Evolutionary conservation across 2,797 vertebrate species (phyloP).

Genomic region (Selene dorsalis): DNA sequence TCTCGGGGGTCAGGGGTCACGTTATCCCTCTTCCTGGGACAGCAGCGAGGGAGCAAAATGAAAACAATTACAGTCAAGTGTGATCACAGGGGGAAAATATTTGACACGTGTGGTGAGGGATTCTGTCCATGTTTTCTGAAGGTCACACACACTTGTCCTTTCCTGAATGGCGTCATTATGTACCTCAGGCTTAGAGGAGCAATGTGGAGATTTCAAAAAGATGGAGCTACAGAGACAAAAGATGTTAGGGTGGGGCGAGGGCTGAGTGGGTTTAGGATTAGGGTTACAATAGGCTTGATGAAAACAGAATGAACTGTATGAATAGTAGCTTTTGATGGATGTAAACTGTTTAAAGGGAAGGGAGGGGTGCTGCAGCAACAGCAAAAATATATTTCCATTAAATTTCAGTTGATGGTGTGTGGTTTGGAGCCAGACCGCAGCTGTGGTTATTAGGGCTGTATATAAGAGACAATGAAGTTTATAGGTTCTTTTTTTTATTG

Average conservation of each 20-base stretch:
- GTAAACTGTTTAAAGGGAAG: constrained; percentile 22
- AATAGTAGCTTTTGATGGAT: constrained; percentile 20
- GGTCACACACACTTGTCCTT: constrained; percentile 39
- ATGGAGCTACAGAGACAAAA: constrained; percentile 43
- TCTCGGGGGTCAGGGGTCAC: constrained; percentile 33
- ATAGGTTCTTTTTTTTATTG: neutral
- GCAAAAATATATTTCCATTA: constrained; percentile 23
- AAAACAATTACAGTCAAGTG: constrained; percentile 50
- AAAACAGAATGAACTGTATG: constrained; percentile 38
- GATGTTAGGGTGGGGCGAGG: constrained; percentile 17
- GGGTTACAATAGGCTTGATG: constrained; percentile 42
- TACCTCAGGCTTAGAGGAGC: constrained; percentile 32
- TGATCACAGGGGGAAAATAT: constrained; percentile 17
- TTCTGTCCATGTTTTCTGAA: constrained; percentile 41
- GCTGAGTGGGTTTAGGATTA: constrained; percentile 59
- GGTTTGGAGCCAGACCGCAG: constrained; percentile 7
- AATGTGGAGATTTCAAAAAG: constrained; percentile 20
- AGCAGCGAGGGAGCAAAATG: constrained; percentile 14
- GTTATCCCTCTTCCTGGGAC: constrained; percentile 32
- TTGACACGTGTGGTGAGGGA: neutral
- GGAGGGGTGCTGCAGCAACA: neutral
- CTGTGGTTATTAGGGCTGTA: constrained; percentile 30
- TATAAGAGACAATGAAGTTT: constrained; percentile 34
- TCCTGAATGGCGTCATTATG: constrained; percentile 11
- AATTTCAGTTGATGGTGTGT: constrained; percentile 17